Evolutionary conservation across 2,888 invertebrate genomes (phyloP).

Genomic region (Byasa hedistus): DNA sequence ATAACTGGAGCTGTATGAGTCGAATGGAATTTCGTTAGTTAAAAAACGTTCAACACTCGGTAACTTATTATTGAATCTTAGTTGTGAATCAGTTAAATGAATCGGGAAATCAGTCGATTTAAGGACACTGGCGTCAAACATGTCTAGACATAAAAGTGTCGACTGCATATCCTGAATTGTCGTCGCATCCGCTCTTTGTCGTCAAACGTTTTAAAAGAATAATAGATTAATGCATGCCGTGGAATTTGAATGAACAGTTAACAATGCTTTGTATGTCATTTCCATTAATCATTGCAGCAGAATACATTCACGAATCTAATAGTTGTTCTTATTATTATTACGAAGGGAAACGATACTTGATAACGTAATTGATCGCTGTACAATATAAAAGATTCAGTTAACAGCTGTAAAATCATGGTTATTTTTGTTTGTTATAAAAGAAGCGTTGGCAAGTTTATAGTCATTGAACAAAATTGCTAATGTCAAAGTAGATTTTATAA

Average conservation of each 20-base stretch:
- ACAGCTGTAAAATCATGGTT: too few relatives aligned
- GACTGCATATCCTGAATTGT: conserved; percentile 56
- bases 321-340: background rate
- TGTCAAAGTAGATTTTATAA: background rate
- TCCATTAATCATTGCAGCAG: background rate
- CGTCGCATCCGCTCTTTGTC: conserved; percentile 64
- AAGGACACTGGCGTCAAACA: conserved; percentile 51
- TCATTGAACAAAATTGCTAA: background rate
- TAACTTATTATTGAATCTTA: background rate
- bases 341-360: background rate
- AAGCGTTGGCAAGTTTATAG: too few relatives aligned
- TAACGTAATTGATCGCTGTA: conserved; percentile 38
- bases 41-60: conserved; percentile 7
- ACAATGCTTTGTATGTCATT: conserved; percentile 10
- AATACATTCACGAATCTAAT: background rate
- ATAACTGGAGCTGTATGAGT: conserved; percentile 67
- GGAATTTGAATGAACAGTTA: conserved; percentile 4
- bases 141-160: conserved; percentile 58
- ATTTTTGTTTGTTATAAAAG: too few relatives aligned
- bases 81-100: conserved; percentile 24
- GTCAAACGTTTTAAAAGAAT: conserved; percentile 50
- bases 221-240: conserved; percentile 40
- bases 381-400: too few relatives aligned
- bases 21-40: conserved; percentile 61
- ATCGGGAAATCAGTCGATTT: conserved; percentile 39